phyloP scores from a whole-genome alignment of 2,888 invertebrate genomes.

The Rhodophaea formosa region DNA sequence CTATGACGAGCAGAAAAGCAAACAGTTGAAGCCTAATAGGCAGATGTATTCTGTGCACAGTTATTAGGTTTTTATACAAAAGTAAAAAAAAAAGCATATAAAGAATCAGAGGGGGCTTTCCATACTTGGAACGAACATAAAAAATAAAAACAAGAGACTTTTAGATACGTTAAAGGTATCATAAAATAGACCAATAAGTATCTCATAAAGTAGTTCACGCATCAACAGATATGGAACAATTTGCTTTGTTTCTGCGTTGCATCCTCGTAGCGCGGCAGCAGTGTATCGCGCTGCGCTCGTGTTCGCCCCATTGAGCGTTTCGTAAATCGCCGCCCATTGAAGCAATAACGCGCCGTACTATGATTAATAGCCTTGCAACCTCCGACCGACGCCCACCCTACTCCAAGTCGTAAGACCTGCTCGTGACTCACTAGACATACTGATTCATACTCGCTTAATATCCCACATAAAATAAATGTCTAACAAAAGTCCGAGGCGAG shows the following conservation, averaged over 20 bases:
- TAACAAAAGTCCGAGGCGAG: slow-evolving; percentile 19
- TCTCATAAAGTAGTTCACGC: neutral
- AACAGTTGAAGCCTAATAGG: no score
- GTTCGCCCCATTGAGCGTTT: slow-evolving; percentile 45
- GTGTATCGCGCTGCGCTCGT: slow-evolving; percentile 26
- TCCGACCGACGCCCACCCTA: slow-evolving; percentile 57
- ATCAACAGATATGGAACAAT: neutral
- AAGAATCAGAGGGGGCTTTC: no score
- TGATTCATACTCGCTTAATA: slow-evolving; percentile 28
- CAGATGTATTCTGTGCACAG: no score
- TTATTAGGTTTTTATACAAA: no score
- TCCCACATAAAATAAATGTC: slow-evolving; percentile 23
- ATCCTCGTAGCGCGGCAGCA: slow-evolving; percentile 4
- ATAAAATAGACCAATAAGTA: neutral
- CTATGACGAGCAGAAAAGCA: no score
- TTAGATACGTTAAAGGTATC: no score
- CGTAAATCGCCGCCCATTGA: slow-evolving; percentile 59
- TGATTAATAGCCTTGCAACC: slow-evolving; percentile 67
- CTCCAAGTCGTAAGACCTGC: slow-evolving; percentile 43
- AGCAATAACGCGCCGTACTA: slow-evolving; percentile 68
- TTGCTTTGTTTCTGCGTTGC: slow-evolving; percentile 18
- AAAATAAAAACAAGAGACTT: no score
- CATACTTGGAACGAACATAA: no score
- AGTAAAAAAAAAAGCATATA: no score
- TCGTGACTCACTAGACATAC: slow-evolving; percentile 48